These are phyloP conservation scores for Enteromius mattozi DNA, from an alignment of 2,797 vertebrate species.

Conservation along the genomic window DNA sequence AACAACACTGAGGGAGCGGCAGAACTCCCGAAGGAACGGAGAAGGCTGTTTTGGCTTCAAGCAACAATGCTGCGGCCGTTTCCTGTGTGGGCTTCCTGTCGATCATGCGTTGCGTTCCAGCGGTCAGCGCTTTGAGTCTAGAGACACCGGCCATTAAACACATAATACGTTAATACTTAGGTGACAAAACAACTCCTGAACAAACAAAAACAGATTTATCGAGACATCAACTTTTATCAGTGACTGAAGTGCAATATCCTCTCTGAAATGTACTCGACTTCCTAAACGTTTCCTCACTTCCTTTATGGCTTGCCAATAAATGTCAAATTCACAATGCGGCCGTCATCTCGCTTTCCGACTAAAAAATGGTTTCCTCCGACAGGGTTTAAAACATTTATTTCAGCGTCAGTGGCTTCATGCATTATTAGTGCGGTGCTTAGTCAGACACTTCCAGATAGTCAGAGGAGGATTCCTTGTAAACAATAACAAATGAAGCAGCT, in stretches of 20 bases:
- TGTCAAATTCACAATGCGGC: slow-evolving; percentile 37
- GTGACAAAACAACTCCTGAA: not conserved
- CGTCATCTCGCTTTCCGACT: slow-evolving; percentile 21
- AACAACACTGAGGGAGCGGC: slow-evolving; percentile 60
- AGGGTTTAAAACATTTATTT: slow-evolving; percentile 12
- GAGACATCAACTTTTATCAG: slow-evolving; percentile 22
- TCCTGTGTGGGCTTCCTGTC: slow-evolving; percentile 78
- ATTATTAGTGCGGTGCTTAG: slow-evolving; percentile 35
- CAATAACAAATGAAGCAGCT: slow-evolving; percentile 45
- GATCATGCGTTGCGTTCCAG: slow-evolving; percentile 65
- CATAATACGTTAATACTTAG: not conserved
- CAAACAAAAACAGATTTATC: slow-evolving; percentile 33
- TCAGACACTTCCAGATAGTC: slow-evolving; percentile 40
- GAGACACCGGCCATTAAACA: slow-evolving; percentile 61
- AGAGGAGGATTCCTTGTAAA: slow-evolving; percentile 42
- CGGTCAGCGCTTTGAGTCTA: slow-evolving; percentile 64
- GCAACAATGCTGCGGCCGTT: slow-evolving; percentile 72
- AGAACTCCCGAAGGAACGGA: slow-evolving; percentile 64
- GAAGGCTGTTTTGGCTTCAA: slow-evolving; percentile 63
- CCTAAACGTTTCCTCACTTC: slow-evolving; percentile 60
- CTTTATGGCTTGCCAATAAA: slow-evolving; percentile 61
- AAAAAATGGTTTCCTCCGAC: not conserved
- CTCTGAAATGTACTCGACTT: slow-evolving; percentile 61
- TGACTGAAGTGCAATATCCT: slow-evolving; percentile 70
- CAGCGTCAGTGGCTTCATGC: slow-evolving; percentile 23